Evolutionary conservation across 2,888 invertebrate species (phyloP).

Genomic region (Lingula anatina): DNA sequence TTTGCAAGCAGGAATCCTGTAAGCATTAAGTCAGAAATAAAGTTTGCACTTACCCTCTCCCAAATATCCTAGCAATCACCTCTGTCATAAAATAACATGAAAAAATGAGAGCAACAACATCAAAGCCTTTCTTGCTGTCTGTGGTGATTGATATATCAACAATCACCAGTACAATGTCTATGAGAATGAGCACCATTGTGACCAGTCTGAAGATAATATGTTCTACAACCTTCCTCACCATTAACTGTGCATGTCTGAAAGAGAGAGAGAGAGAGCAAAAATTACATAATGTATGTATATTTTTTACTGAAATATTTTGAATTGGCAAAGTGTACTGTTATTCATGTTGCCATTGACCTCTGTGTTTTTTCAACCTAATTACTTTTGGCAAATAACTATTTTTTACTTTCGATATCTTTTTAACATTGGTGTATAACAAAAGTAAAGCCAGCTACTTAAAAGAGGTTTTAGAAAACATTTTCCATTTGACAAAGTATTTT

Average conservation of each 20-base stretch:
- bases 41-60: conserved; percentile 50
- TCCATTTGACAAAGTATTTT: too few relatives aligned
- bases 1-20: too few relatives aligned
- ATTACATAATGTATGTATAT: background rate
- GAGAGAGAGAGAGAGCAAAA: background rate
- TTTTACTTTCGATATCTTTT: too few relatives aligned
- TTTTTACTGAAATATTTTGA: background rate
- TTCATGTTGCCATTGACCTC: background rate
- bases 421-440: too few relatives aligned
- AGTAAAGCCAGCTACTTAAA: too few relatives aligned
- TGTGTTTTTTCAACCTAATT: too few relatives aligned
- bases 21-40: too few relatives aligned
- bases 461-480: too few relatives aligned
- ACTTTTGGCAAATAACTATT: too few relatives aligned
- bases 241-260: conserved; percentile 27
- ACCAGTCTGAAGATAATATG: conserved; percentile 35
- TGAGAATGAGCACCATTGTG: conserved; percentile 36
- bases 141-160: conserved; percentile 25
- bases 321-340: background rate
- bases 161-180: conserved; percentile 38
- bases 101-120: conserved; percentile 48
- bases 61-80: conserved; percentile 49
- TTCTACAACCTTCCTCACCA: conserved; percentile 26
- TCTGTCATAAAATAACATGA: conserved; percentile 52
- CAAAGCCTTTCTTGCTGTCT: conserved; percentile 21